phyloP scores from a whole-genome alignment of 2,888 invertebrate genomes.

The Clusia tigrina region DNA sequence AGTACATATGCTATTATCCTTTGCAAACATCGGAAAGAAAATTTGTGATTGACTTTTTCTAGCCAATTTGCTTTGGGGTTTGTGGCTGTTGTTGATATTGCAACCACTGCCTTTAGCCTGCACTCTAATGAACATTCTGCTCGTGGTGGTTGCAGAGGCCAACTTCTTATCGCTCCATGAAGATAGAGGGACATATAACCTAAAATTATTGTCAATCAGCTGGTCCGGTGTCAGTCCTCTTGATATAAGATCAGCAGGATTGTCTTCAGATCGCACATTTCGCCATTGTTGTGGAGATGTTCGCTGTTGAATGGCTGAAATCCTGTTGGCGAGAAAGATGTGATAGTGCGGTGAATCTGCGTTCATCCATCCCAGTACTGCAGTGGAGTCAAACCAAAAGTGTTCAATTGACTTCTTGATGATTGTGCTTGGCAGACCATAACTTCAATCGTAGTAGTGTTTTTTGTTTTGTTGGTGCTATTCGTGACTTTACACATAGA shows the following conservation, averaged over 20 bases:
- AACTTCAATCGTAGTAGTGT: not conserved
- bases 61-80: no score
- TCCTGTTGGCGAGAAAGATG: constrained; percentile 3
- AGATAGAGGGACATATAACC: constrained; percentile 8
- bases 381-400: no score
- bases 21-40: not conserved
- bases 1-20: not conserved
- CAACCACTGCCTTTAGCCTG: not conserved
- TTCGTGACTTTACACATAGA: not conserved
- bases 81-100: not conserved
- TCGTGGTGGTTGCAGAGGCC: not conserved
- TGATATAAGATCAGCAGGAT: constrained; percentile 5
- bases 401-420: no score
- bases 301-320: not conserved
- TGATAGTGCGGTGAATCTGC: no score
- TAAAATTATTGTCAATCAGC: not conserved
- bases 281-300: not conserved
- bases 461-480: constrained; percentile 1
- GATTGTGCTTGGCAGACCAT: no score
- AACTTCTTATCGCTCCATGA: not conserved
- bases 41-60: not conserved
- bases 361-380: no score
- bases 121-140: not conserved
- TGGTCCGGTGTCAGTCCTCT: not conserved
- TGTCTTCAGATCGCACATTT: not conserved